phyloP scores from a whole-genome alignment of 2,797 vertebrate genomes.

The Carapus acus region DNA sequence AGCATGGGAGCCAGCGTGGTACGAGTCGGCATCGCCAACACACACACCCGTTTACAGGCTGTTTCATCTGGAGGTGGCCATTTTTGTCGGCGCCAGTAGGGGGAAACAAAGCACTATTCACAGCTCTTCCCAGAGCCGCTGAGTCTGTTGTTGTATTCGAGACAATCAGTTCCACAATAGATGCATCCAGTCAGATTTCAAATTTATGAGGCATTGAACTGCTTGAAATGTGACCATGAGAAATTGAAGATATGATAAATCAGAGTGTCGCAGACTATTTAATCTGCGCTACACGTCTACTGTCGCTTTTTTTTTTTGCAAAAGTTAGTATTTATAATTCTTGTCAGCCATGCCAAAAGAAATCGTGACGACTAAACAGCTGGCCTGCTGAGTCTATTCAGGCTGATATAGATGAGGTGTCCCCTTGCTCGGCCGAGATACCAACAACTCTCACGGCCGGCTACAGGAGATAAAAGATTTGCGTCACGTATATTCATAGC shows the following conservation, averaged over 20 bases:
- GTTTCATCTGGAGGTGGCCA: slow-evolving; percentile 24
- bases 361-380: slow-evolving; percentile 66
- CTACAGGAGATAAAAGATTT: slow-evolving; percentile 66
- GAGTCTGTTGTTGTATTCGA: slow-evolving; percentile 5
- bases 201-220: background rate
- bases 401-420: slow-evolving; percentile 41
- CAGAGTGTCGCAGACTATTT: no score
- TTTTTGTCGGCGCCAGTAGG: slow-evolving; percentile 51
- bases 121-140: background rate
- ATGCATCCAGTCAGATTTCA: background rate
- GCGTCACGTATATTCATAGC: slow-evolving; percentile 59
- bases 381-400: slow-evolving; percentile 68
- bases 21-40: slow-evolving; percentile 40
- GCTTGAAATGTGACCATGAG: background rate
- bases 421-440: slow-evolving; percentile 63
- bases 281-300: no score
- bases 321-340: slow-evolving; percentile 37
- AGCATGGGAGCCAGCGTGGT: slow-evolving; percentile 96
- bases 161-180: background rate
- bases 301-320: slow-evolving; percentile 9
- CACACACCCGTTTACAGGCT: slow-evolving; percentile 4
- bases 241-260: no score
- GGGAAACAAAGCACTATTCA: slow-evolving; percentile 34
- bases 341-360: slow-evolving; percentile 51
- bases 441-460: slow-evolving; percentile 40